Conservation (phyloP, 1,140 invertebrate species). For the Rhagoletis zephyria region DNA sequence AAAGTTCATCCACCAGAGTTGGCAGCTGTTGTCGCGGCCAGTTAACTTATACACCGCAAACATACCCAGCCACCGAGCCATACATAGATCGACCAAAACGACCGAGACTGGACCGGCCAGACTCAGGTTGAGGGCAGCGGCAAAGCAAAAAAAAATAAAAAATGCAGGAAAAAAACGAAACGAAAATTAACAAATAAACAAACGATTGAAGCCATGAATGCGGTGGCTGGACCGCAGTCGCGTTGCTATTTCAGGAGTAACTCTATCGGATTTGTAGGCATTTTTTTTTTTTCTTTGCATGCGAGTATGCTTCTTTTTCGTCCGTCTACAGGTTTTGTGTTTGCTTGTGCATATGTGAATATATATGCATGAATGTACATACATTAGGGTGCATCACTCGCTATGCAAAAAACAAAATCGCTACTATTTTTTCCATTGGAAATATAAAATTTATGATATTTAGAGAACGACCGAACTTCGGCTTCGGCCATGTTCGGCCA, state of each 20-base stretch:
- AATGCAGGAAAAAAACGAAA: background rate
- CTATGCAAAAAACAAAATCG: too few species aligned
- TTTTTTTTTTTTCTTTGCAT: background rate
- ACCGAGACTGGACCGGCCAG: background rate
- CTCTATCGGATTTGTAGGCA: conserved; percentile 31
- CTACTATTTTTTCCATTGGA: too few species aligned
- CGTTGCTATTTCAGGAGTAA: background rate
- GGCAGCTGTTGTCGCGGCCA: conserved; percentile 11
- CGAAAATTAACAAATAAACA: conserved; percentile 42
- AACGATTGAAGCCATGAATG: conserved; percentile 1
- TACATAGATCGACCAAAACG: background rate
- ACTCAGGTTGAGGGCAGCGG: background rate
- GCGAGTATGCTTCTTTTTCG: background rate
- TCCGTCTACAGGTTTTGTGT: background rate
- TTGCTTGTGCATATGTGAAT: background rate
- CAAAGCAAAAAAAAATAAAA: conserved; percentile 1
- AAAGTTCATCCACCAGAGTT: conserved; percentile 37
- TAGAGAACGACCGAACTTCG: too few species aligned
- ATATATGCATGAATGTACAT: too few species aligned
- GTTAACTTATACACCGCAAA: background rate
- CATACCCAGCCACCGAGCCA: background rate
- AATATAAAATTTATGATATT: too few species aligned
- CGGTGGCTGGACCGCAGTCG: conserved; percentile 26
- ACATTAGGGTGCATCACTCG: too few species aligned
- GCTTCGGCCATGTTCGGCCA: too few species aligned